Evolutionary conservation across 2,888 invertebrate species (phyloP), one percentile per base, ranked within the genome.

Genomic region (Margaritifera margaritifera): DNA sequence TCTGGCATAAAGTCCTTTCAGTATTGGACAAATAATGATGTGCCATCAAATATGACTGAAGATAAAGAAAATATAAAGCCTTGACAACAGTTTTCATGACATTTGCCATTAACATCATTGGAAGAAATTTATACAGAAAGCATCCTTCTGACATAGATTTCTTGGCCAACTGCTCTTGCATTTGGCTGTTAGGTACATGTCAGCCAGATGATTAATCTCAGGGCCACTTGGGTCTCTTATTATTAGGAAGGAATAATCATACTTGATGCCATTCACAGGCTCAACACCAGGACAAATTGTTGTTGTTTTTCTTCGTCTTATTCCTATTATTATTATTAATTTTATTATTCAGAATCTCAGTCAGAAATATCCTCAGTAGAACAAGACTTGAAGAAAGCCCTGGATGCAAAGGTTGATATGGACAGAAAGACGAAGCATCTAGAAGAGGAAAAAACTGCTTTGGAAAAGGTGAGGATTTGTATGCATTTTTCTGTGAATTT

Each of bases 311-410:
- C 4, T 15, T 22, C 1, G 6, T 55, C 15, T 55, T 55, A 8
- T n/a, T 22, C 22, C 8, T 22, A 18, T 1, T 19, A 24, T 27
- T 25, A 64, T 20, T 25, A 42, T 19, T 27, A 19, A 20, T 51
- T 55, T 60, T 68, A 18, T 58, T 62, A 74, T 75, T 22, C 68
- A 85, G 87, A 84, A 65, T 85, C 84, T 54, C 87, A 87, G 60
- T 72, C 83, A 55, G 87, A 87, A 65, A 80, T 84, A 25, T 79
- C 84, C 63, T 79, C 78, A 31, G 78, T 87, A 54, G 87, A 89
- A 73, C 87, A 89, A 72, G 87, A 85, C 62, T 82, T 90, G 55
- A 91, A 83, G 69, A 81, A 78, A 61, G 73, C 83, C 24, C 75
- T 71, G 55, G 85, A 84, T 53, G 68, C 72, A 22, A 82, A 79